These are phyloP conservation scores for Merodon equestris DNA, from an alignment of 2,888 invertebrate genomes.

Conservation along the genomic window DNA sequence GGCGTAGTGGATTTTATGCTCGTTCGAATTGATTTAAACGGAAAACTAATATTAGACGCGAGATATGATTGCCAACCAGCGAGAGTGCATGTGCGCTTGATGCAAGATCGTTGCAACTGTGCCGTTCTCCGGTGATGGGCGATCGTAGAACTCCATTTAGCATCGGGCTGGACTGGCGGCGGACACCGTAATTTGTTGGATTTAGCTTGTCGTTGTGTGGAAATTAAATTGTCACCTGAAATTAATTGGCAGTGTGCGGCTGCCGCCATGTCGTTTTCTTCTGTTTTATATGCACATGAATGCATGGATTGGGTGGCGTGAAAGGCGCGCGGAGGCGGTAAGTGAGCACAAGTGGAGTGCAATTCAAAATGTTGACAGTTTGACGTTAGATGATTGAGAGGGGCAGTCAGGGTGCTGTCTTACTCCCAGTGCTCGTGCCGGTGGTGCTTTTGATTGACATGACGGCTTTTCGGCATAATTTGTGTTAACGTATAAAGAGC, in stretches of 20 bases:
- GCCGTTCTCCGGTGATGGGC: conserved; percentile 23
- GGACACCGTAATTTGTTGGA: conserved; percentile 61
- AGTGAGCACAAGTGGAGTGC: conserved; percentile 20
- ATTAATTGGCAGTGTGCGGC: conserved; percentile 73
- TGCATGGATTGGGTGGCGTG: too few species aligned
- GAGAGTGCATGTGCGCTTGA: neutral
- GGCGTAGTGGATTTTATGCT: conserved; percentile 57
- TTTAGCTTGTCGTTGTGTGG: conserved; percentile 65
- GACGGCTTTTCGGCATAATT: conserved; percentile 52
- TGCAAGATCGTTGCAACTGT: conserved; percentile 49
- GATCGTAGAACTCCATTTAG: conserved; percentile 33
- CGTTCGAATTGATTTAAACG: conserved; percentile 64
- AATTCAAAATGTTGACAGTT: conserved; percentile 46
- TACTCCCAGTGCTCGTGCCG: conserved; percentile 14
- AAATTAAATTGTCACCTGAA: conserved; percentile 77
- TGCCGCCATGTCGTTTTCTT: conserved; percentile 31
- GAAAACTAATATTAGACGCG: conserved; percentile 66
- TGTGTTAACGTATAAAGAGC: too few species aligned
- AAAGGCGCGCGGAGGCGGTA: conserved; percentile 4
- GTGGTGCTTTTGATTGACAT: conserved; percentile 57
- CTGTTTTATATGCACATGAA: conserved; percentile 8
- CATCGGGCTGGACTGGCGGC: conserved; percentile 25
- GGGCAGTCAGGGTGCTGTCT: conserved; percentile 15
- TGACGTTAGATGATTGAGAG: conserved; percentile 43
- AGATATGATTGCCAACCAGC: conserved; percentile 61